Evolutionary conservation across 1,140 invertebrate genomes (phyloP).

Genomic region (Halesus radiatus): DNA sequence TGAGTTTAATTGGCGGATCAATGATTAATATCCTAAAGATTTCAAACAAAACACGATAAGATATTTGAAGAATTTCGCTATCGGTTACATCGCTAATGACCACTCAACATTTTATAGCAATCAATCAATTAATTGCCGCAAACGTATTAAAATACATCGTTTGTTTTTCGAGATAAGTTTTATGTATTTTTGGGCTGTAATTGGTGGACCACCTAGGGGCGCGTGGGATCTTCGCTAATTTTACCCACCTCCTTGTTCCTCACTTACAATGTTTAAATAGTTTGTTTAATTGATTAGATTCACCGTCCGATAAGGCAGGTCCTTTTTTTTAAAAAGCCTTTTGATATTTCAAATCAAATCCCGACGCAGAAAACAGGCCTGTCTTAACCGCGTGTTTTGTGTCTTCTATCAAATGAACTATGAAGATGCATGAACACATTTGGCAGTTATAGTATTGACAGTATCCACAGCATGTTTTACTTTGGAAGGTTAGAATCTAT

Average conservation of each 20-base stretch:
- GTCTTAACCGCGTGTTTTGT: no score
- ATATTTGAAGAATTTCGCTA: slow-evolving; percentile 10
- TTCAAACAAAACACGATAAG: slow-evolving; percentile 16
- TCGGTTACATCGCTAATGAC: slow-evolving; percentile 23
- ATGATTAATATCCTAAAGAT: background rate
- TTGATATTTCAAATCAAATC: no score
- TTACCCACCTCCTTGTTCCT: background rate
- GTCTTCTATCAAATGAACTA: no score
- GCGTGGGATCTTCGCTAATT: slow-evolving; percentile 22
- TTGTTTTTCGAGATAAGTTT: slow-evolving; percentile 27
- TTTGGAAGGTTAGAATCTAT: no score
- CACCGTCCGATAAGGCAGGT: background rate
- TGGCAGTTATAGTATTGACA: no score
- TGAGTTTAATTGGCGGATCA: background rate
- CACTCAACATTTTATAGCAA: slow-evolving; percentile 17
- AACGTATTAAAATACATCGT: background rate
- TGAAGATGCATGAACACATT: no score
- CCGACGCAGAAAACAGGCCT: no score
- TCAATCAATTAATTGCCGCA: slow-evolving; percentile 29
- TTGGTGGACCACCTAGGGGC: slow-evolving; percentile 26
- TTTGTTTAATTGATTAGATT: slow-evolving; percentile 10
- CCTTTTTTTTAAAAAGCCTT: no score
- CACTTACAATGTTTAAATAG: background rate
- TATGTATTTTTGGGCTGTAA: slow-evolving; percentile 13
- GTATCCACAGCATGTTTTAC: no score